A percentile compares a stretch with the other conserved stretches of the same genome.
These are phyloP conservation scores for Brachymystax lenok DNA, from an alignment of 2,797 vertebrate species.

Conservation along the genomic window DNA sequence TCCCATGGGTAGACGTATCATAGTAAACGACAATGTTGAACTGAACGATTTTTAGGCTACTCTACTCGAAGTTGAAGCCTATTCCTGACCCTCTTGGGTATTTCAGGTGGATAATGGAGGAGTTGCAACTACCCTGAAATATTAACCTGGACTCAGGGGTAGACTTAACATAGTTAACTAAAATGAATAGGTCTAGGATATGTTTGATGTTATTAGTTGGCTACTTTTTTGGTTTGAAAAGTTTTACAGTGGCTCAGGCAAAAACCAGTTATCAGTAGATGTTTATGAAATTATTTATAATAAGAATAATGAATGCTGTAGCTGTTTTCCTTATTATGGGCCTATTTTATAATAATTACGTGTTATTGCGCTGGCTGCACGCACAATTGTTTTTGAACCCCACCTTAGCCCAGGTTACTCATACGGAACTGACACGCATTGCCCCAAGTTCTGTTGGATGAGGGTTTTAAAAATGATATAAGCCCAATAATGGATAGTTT, in stretches of 20 bases:
- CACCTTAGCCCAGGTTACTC: constrained; percentile 29
- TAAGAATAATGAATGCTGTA: background rate
- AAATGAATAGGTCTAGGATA: too few species aligned
- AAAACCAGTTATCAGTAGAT: background rate
- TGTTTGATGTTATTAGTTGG: background rate
- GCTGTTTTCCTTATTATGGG: background rate
- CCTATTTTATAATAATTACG: constrained; percentile 15
- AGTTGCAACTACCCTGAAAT: background rate
- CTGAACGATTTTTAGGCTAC: too few species aligned
- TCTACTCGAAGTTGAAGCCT: too few species aligned
- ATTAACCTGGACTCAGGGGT: background rate
- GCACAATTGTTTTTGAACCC: constrained; percentile 9
- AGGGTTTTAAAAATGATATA: constrained; percentile 31
- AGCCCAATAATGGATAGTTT: constrained; percentile 39
- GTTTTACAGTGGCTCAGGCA: background rate
- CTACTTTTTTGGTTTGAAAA: background rate
- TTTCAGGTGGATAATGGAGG: too few species aligned
- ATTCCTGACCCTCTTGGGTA: too few species aligned
- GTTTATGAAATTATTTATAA: background rate
- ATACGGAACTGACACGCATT: constrained; percentile 49
- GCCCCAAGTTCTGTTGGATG: constrained; percentile 31
- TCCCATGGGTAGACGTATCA: too few species aligned
- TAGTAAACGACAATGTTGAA: too few species aligned
- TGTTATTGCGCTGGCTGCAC: constrained; percentile 20
- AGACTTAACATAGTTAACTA: too few species aligned